Base-by-base conservation (phyloP, 2,888 invertebrate species). In the Digitonthophagus gazella region DNA sequence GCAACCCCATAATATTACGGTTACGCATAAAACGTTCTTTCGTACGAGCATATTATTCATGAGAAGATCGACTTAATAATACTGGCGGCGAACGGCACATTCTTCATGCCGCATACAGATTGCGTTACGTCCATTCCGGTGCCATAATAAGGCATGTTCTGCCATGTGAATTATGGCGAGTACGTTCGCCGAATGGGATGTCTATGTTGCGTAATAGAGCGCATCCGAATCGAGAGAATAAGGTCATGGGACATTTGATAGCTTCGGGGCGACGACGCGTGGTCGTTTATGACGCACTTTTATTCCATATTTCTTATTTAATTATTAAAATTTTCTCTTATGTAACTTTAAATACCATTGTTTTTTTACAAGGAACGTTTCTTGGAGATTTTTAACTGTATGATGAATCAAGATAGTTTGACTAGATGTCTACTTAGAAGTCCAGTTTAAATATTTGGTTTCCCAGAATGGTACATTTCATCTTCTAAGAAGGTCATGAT, bases 161-260 rank as follows among this genome's bases (percentile, higher is more conserved):
- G 28, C 28, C 28, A 44, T 44, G 28, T 44, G 28, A 44, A 44
- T 44, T 44, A 44, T 44, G 28, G 28, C 28, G 28, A 44, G 8
- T 44, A 44, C 28, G 28, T 44, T 44, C 28, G 28, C 28, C 28
- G 28, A 44, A 44, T 44, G 11, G 28, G 28, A 44, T 11, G 11
- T 44, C 28, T 44, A 6, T 61, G 61, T 61, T 61, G 20, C 61
- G 61, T 19, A 61, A 61, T 19, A n/a, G 61, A 61, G 20, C 20
- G 18, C 61, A 61, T 61, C 61, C 61, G 20, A 61, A 61, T 18
- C 20, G 20, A 61, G 61, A 16, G 18, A 61, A 19, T 61, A 61
- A 61, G 61, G 61, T 61, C 61, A 61, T 18, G 61, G 61, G n/a
- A 16, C 61, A 8, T 20, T 58, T 61, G 20, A 61, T 19, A 14